Evolutionary conservation across 2,888 invertebrate species (phyloP).

Genomic region (Malthinus seriepunctatus): DNA sequence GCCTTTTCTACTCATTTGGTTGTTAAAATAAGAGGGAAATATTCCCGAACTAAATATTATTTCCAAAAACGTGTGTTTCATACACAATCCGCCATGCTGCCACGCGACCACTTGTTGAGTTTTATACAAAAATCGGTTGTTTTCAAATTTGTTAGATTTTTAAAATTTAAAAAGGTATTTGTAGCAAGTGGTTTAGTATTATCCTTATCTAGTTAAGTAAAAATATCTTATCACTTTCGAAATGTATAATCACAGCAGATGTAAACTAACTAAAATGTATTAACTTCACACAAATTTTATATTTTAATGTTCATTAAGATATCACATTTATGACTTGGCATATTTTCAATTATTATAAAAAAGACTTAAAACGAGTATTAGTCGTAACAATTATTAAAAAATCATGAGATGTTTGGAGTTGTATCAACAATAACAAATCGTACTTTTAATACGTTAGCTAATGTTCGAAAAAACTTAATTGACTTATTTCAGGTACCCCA

Average conservation of each 20-base stretch:
- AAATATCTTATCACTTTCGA: slow-evolving; percentile 17
- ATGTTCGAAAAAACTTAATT: not conserved
- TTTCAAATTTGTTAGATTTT: not conserved
- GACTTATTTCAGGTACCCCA: slow-evolving; percentile 25
- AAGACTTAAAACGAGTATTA: slow-evolving; percentile 12
- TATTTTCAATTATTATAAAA: not conserved
- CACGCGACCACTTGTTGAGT: slow-evolving; percentile 33
- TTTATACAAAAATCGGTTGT: not conserved
- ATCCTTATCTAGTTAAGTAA: slow-evolving; percentile 2
- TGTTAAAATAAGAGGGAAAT: slow-evolving; percentile 9
- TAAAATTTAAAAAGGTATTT: not conserved
- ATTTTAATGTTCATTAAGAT: slow-evolving; percentile 5
- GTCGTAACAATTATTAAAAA: slow-evolving; percentile 4
- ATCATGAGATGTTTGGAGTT: not conserved
- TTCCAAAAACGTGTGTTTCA: slow-evolving; percentile 12
- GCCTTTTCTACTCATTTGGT: slow-evolving; percentile 52
- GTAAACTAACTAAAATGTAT: slow-evolving; percentile 12
- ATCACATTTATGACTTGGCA: slow-evolving; percentile 21
- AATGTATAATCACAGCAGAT: slow-evolving; percentile 20
- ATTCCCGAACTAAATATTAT: slow-evolving; percentile 4
- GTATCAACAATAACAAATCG: slow-evolving; percentile 8
- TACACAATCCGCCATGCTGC: slow-evolving; percentile 35
- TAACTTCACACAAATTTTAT: slow-evolving; percentile 1
- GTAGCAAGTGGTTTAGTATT: not conserved
- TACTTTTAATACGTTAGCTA: not conserved